Base-by-base conservation (phyloP, 2,113 vertebrate species). In the Petaurus breviceps region DNA sequence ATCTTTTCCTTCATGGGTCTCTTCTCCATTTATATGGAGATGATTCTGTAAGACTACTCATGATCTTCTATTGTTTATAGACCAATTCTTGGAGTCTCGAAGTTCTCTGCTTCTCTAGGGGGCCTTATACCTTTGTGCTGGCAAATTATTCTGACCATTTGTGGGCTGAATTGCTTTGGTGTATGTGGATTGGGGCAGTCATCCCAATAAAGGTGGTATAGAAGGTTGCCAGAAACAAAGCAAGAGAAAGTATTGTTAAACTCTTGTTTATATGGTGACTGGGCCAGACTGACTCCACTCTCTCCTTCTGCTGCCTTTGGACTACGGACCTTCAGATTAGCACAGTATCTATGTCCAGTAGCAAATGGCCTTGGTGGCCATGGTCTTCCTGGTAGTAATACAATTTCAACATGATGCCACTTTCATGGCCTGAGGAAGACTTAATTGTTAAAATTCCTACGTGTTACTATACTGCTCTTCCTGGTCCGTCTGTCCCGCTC, bases 41-140 rank as follows among this genome's bases (percentile, higher is more conserved):
- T 49, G 26, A 11, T 6, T 46, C 14, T 25, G 43, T 14, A 9
- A 8, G 89, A 3, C 0, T 0, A 1, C 61, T 2, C 3, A 9
- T 37, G 22, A 28, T 25, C 1, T 4, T 57, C 49, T 19, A 23
- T 10, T 3, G 9, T 77, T 28, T 55, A 37, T 8, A 31, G 68
- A 68, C 1, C 10, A 50, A 61, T 53, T 11, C 22, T 25, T 23
- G 7, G 26, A 11, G 26, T 24, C 51, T 90, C 7, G 6, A 22
- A 90, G 37, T 47, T 49, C 16, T 51, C 24, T 51, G 46, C 2
- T 10, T 91, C 93, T 31, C 8, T 0, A 0, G 7, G 52, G 52
- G 50, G 43, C 54, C 37, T 8, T 57, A 23, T 47, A n/a, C 53
- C 37, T 91, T 90, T 89, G 16, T 50, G 26, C 0, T 11, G 89